Evolutionary conservation across 2,113 vertebrate species (phyloP).

Genomic region (Etia nguti): DNA sequence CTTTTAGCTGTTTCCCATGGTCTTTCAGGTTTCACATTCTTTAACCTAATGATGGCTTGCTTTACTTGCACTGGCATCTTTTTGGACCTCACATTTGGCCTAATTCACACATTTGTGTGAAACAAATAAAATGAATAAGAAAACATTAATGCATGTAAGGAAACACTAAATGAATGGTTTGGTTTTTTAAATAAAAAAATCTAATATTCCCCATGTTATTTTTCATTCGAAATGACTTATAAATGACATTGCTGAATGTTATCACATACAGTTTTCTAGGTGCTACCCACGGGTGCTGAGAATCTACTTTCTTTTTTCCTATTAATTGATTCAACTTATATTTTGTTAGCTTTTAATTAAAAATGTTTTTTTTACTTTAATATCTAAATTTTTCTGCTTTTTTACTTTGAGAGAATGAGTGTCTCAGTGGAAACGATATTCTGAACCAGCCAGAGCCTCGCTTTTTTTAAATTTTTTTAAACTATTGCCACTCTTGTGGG

Average conservation of each 20-base stretch:
- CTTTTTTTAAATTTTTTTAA: no score
- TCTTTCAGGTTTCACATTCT: not conserved
- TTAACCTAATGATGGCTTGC: not conserved
- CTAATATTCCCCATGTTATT: not conserved
- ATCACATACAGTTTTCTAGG: not conserved
- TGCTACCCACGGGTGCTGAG: not conserved
- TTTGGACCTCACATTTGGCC: not conserved
- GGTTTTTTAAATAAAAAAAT: not conserved
- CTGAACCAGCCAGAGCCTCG: not conserved
- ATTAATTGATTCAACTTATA: no score
- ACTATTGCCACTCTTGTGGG: not conserved
- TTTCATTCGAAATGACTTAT: not conserved
- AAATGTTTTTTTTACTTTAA: no score
- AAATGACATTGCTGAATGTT: not conserved
- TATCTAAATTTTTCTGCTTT: no score
- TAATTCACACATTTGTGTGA: not conserved
- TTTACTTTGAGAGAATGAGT: no score
- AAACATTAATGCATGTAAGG: not conserved
- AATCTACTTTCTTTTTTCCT: not conserved
- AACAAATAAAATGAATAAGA: not conserved
- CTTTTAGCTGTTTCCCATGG: not conserved
- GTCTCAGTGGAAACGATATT: fast-evolving
- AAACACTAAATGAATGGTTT: not conserved
- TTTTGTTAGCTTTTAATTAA: no score
- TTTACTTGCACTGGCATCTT: not conserved